A percentile compares a stretch with the other conserved stretches of the same genome.
Conservation (phyloP, 2,888 invertebrate genomes). For the Pammene fasciana region DNA sequence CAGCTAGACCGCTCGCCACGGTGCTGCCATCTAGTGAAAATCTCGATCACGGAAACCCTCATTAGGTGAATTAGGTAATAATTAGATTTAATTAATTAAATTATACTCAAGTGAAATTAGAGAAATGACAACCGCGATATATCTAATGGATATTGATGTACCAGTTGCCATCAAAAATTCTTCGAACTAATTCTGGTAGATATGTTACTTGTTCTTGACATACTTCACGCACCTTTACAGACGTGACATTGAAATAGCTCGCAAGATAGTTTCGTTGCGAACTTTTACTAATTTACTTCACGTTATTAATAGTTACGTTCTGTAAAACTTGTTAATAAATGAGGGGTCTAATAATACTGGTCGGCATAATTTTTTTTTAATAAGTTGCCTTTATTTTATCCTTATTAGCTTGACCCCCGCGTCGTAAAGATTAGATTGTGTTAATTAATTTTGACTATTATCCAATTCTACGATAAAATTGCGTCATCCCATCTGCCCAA, state of each 20-base stretch:
- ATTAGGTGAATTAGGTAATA: no score
- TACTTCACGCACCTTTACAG: slow-evolving; percentile 29
- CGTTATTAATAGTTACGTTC: not conserved
- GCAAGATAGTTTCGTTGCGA: slow-evolving; percentile 27
- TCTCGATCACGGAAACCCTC: no score
- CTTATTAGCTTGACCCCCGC: not conserved
- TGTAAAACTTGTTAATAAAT: no score
- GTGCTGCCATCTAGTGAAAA: no score
- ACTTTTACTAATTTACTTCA: not conserved
- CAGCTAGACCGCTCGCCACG: no score
- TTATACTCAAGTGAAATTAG: no score
- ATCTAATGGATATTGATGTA: not conserved
- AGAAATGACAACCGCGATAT: not conserved
- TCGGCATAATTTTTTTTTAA: not conserved
- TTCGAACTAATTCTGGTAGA: slow-evolving; percentile 33
- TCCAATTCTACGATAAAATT: not conserved
- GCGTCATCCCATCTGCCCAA: not conserved
- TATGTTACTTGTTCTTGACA: slow-evolving; percentile 44
- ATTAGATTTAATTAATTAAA: no score
- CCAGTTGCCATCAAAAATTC: slow-evolving; percentile 36
- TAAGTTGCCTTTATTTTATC: not conserved
- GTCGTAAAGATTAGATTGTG: not conserved
- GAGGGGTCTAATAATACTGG: no score
- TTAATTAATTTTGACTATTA: not conserved
- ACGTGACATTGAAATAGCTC: slow-evolving; percentile 37